phyloP scores from a whole-genome alignment of 2,888 invertebrate species.

The Drosophila emarginata region DNA sequence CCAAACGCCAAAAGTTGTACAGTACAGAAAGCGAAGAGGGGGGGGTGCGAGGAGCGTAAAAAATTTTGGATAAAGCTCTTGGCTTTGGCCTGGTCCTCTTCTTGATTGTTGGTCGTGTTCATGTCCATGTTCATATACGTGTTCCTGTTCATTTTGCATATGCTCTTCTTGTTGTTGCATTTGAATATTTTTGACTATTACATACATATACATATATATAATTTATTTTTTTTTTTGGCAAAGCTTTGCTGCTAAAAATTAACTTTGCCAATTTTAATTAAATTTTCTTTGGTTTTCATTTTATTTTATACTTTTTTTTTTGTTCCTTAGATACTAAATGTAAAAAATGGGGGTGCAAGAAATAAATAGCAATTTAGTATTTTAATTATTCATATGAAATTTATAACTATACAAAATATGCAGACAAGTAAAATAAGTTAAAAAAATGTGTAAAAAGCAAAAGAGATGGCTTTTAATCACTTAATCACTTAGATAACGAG shows the following conservation, averaged over 20 bases:
- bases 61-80: background rate
- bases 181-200: constrained; percentile 6
- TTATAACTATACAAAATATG: background rate
- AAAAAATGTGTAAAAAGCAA: background rate
- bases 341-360: background rate
- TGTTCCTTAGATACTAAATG: background rate
- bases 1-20: constrained; percentile 42
- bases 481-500: too few species aligned
- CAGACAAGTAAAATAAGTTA: constrained; percentile 9
- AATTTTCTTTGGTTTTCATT: constrained; percentile 65
- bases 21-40: constrained; percentile 24
- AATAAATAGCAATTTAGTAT: background rate
- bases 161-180: constrained; percentile 18
- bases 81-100: background rate
- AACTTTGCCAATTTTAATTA: constrained; percentile 76
- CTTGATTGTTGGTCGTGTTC: constrained; percentile 22
- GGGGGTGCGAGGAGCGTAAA: background rate
- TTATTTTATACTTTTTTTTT: constrained; percentile 35
- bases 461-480: background rate
- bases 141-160: background rate
- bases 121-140: background rate
- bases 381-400: background rate
- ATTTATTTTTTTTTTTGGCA: background rate
- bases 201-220: too few species aligned
- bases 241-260: constrained; percentile 46